Base-by-base conservation (phyloP, 2,797 vertebrate species). In the Clamator glandarius region DNA sequence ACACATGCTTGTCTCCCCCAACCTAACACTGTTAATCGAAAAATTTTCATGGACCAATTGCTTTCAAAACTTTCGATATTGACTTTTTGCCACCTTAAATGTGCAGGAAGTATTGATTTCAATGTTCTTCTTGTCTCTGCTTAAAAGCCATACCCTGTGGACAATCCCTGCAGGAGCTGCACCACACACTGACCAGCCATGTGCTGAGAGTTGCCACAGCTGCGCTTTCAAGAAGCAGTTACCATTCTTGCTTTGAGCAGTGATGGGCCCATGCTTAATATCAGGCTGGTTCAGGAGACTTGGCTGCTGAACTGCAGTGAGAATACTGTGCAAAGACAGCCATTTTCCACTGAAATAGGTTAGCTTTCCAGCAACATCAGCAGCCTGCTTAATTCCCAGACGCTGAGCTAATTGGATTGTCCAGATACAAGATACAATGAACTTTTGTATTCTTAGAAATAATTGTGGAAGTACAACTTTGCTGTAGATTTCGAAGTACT, bases 391-490 rank as follows among this genome's bases (percentile, higher is more conserved):
- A 94, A 91, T 87, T 77, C 76, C 41, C 72, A 84, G 74, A 79
- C 29, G 83, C 15, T 62, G 68, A 68, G 39, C 44, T 93, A 96
- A 92, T 88, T 91, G 89, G 92, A 90, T 96, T 92, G 84, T 70
- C 59, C 76, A 87, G 93, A 86, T 82, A 84, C 25, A 76, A 94
- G 84, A 86, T 95, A 89, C 11, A 90, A 54, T 26, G 31, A 39
- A 79, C 89, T 91, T 84, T 92, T 88, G 55, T 79, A 78, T 74
- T 91, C 63, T 76, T 67, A 74, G 87, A 91, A 96, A 84, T 84
- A 76, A 92, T 59, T 69, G 70, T 81, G 55, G 85, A 93, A 94
- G 96, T 95, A 93, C 77, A 93, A 57, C 59, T 87, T 93, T 84
- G 69, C 62, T 20, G 20, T 31, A 86, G 76, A 84, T 91, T 92